Percentiles rank a stretch among this genome's conserved stretches.
Conservation (phyloP, 2,113 vertebrate genomes). For the Onychostoma macrolepis region DNA sequence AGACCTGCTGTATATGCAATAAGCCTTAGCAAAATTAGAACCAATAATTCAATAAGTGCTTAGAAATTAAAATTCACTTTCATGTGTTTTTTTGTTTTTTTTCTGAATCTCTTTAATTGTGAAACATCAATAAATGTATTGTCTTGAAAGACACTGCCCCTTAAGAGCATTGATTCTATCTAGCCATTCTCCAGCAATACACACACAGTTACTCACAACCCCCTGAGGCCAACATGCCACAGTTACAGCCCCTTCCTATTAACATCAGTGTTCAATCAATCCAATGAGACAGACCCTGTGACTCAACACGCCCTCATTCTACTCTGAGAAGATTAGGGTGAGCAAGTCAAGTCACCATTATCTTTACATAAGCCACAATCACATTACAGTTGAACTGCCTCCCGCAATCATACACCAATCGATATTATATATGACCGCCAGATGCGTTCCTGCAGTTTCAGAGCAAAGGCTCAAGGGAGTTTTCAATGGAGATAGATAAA, state of each 20-base stretch:
- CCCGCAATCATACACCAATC: slow-evolving; percentile 29
- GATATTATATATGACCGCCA: slow-evolving; percentile 21
- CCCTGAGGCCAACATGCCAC: slow-evolving; percentile 11
- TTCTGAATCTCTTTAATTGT: not conserved
- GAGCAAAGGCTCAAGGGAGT: slow-evolving; percentile 16
- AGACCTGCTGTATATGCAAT: not conserved
- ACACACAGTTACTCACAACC: slow-evolving; percentile 7
- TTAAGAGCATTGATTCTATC: not conserved
- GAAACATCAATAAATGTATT: not conserved
- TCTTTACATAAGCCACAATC: slow-evolving; percentile 48
- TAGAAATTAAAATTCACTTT: not conserved
- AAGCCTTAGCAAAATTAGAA: not conserved
- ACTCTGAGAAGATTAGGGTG: slow-evolving; percentile 40
- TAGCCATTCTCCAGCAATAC: not conserved
- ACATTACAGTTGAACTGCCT: slow-evolving; percentile 36
- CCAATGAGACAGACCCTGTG: slow-evolving; percentile 24
- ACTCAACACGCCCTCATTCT: slow-evolving; percentile 31
- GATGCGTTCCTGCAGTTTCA: slow-evolving; percentile 7
- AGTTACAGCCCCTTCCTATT: slow-evolving; percentile 39
- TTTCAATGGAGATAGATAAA: slow-evolving; percentile 35
- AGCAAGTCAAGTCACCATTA: slow-evolving; percentile 44
- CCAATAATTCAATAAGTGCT: not conserved
- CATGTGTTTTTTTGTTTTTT: not conserved
- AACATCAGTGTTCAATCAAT: slow-evolving; percentile 39
- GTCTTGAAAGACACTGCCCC: not conserved